Conservation (phyloP, 1,140 invertebrate genomes). For the Microplitis mediator region DNA sequence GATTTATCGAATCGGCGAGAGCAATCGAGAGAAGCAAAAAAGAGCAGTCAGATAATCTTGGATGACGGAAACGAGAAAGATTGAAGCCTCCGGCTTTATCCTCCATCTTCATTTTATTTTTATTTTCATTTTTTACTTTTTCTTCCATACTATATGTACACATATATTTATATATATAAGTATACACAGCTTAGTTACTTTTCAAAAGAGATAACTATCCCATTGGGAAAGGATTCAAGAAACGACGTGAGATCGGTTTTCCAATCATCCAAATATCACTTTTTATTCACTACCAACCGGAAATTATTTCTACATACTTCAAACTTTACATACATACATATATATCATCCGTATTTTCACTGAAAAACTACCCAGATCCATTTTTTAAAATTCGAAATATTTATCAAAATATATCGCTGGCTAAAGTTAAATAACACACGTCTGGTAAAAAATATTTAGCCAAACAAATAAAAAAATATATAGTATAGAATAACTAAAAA, state of each 20-base stretch:
- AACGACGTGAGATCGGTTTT: no score
- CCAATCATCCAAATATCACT: neutral
- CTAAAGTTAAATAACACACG: no score
- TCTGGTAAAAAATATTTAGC: neutral
- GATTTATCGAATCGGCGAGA: conserved; percentile 28
- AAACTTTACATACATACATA: neutral
- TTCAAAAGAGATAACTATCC: neutral
- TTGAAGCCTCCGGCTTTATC: conserved; percentile 21
- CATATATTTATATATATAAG: neutral
- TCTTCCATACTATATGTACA: neutral
- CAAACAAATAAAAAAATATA: neutral
- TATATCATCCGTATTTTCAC: neutral
- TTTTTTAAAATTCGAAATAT: no score
- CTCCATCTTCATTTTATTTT: neutral
- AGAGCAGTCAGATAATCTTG: conserved; percentile 24
- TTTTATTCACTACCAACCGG: conserved; percentile 10
- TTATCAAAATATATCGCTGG: neutral
- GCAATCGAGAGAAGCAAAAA: conserved; percentile 10
- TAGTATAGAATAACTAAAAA: neutral
- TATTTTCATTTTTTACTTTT: neutral
- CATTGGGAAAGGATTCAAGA: neutral
- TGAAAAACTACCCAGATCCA: neutral
- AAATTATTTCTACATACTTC: conserved; percentile 24
- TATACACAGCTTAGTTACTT: neutral
- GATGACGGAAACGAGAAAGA: conserved; percentile 29